Evolutionary conservation across 2,888 invertebrate species (phyloP).

Genomic region (Morpho deidamia): DNA sequence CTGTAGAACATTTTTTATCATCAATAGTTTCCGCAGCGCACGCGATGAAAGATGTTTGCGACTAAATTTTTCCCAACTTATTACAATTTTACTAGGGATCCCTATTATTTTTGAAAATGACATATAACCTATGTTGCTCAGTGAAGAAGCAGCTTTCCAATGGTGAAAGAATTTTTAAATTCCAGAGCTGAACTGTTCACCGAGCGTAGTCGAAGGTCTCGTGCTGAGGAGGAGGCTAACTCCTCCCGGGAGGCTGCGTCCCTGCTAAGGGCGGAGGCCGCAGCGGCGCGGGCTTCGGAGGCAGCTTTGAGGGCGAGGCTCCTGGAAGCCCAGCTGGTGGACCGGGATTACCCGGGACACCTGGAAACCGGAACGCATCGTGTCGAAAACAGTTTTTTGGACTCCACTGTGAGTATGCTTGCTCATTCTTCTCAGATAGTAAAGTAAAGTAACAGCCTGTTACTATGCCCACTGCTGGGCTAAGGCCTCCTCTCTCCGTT

Average conservation of each 20-base stretch:
- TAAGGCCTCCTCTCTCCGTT: no score
- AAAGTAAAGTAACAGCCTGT: no score
- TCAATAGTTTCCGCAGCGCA: no score
- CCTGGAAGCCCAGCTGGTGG: conserved; percentile 20
- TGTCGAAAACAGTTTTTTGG: conserved; percentile 29
- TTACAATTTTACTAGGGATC: no score
- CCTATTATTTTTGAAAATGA: no score
- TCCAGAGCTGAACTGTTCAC: conserved; percentile 53
- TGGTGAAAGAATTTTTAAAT: not conserved
- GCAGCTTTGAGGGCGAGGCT: conserved; percentile 27
- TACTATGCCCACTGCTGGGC: no score
- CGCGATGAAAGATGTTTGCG: no score
- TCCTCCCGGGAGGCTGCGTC: conserved; percentile 34
- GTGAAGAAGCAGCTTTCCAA: no score
- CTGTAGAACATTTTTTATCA: no score
- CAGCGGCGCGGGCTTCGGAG: conserved; percentile 19
- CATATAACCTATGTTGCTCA: no score
- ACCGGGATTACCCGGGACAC: conserved; percentile 29
- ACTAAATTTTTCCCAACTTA: no score
- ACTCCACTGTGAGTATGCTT: conserved; percentile 31
- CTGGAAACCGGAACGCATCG: conserved; percentile 29
- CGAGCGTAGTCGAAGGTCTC: conserved; percentile 59
- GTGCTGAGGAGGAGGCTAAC: conserved; percentile 50
- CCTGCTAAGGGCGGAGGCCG: conserved; percentile 34
- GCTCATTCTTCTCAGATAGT: no score